Percentiles rank a stretch among this genome's conserved stretches.
These are phyloP conservation scores for Sarcophaga subvicina DNA, from an alignment of 2,888 invertebrate species.

Conservation along the genomic window DNA sequence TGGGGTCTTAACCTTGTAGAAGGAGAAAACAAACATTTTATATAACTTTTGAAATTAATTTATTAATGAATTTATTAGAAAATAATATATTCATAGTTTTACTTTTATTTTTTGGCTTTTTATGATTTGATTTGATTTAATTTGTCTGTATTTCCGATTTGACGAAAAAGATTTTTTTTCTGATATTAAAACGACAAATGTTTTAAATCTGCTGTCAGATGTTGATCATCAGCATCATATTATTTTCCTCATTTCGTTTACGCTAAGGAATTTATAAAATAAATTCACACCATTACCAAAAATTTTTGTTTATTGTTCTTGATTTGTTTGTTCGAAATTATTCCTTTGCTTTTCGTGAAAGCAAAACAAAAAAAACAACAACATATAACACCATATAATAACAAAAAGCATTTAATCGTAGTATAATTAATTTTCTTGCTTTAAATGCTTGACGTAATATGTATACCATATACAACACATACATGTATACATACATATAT, in stretches of 20 bases:
- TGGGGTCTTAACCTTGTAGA: constrained; percentile 37
- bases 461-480: not conserved
- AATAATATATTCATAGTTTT: constrained; percentile 9
- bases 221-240: constrained; percentile 33
- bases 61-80: constrained; percentile 16
- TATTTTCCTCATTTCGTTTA: constrained; percentile 10
- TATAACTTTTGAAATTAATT: constrained; percentile 1
- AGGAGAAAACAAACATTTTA: constrained; percentile 22
- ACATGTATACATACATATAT: not conserved
- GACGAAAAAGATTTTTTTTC: not conserved
- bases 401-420: constrained; percentile 55
- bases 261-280: constrained; percentile 18
- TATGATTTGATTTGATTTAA: constrained; percentile 3
- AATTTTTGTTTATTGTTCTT: constrained; percentile 56
- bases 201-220: constrained; percentile 56
- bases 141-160: constrained; percentile 2
- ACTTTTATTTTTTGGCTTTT: constrained; percentile 21
- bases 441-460: constrained; percentile 44
- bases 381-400: constrained; percentile 15
- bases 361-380: constrained; percentile 15
- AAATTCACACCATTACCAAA: constrained; percentile 26
- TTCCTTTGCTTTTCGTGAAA: constrained; percentile 3
- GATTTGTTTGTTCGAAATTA: constrained; percentile 50
- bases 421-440: constrained; percentile 63
- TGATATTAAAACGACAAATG: constrained; percentile 53